Base-by-base conservation (phyloP, 2,797 vertebrate genomes). In the Chiloscyllium punctatum region DNA sequence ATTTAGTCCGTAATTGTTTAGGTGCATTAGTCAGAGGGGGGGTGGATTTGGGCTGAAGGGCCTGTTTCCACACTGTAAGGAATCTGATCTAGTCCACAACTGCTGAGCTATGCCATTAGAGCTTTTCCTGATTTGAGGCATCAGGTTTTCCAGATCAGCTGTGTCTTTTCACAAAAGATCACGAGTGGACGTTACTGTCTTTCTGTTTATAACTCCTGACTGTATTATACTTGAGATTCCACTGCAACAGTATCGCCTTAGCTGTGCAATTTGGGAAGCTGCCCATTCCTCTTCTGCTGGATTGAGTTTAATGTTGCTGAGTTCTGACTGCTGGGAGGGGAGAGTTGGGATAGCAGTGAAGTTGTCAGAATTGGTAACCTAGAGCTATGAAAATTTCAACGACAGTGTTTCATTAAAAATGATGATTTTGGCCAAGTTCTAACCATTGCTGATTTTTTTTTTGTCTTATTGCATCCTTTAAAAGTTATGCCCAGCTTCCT, bases 71-170 rank as follows among this genome's bases (percentile, higher is more conserved):
- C n/a, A n/a, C n/a, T n/a, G n/a, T n/a, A n/a, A n/a, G n/a, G n/a
- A n/a, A n/a, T n/a, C n/a, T n/a, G n/a, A n/a, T n/a, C n/a, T n/a
- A n/a, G n/a, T n/a, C n/a, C n/a, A n/a, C n/a, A n/a, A n/a, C n/a
- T n/a, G n/a, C n/a, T n/a, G n/a, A n/a, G n/a, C n/a, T 23, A 25
- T 48, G 37, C 42, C 21, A 21, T 16, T n/a, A 79, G 37, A 48
- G 5, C 42, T n/a, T 84, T 84, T 84, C 82, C 82, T 84, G 82
- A 84, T n/a, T 84, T 48, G 82, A 84, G 82, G 82, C 37, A 84
- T 42, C 77, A 37, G 42, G 18, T 84, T 84, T 84, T 84, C 37
- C 42, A 84, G 42, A 16, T 23, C 37, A 84, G 23, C 42, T n/a
- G n/a, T 48, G 82, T 23, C 37, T 0, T 21, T 48, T 84, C 82